Base-by-base conservation (phyloP, 2,113 vertebrate genomes). In the Psilopsiagon aurifrons region DNA sequence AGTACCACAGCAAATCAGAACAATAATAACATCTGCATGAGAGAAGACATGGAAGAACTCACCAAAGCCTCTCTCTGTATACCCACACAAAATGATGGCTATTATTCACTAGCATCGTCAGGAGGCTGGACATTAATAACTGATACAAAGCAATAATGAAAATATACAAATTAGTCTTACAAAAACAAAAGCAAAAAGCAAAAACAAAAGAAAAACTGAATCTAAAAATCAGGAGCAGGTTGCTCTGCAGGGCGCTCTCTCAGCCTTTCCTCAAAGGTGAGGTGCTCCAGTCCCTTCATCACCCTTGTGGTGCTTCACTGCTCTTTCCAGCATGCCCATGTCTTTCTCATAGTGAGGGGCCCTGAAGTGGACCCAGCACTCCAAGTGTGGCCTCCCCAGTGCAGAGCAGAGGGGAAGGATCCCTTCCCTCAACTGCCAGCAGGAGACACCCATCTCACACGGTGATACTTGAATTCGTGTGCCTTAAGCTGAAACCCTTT, bases 31-130 rank as follows among this genome's bases (percentile, higher is more conserved):
- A 55, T 41, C 29, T 55, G 23, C 41, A 13, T 70, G n/a, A 41
- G 39, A 62, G 55, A 70, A 63, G 27, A 37, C 55, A 28, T 28
- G 28, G 29, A 63, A 71, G 24, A 70, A 33, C 28, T 18, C 75
- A 63, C 28, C 44, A 54, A 60, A 54, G 51, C 39, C 41, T 24
- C 28, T 57, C 70, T 60, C 54, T 37, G 17, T 37, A 60, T 14
- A 35, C 22, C 64, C 27, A 33, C 18, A 27, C 52, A 46, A 44
- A 78, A 46, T 18, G 37, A 17, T 6, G 35, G 8, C 7, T 51
- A 10, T 22, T 52, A 68, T 29, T 31, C 35, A 11, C 20, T 31
- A 31, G 33, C 46, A 22, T 33, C 1, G 0, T 13, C 2, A 1
- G 31, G 64, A 51, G 2, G 17, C 2, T 1, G 13, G 64, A 44